phyloP scores from a whole-genome alignment of 2,888 invertebrate species.

The Chrysina gloriosa region DNA sequence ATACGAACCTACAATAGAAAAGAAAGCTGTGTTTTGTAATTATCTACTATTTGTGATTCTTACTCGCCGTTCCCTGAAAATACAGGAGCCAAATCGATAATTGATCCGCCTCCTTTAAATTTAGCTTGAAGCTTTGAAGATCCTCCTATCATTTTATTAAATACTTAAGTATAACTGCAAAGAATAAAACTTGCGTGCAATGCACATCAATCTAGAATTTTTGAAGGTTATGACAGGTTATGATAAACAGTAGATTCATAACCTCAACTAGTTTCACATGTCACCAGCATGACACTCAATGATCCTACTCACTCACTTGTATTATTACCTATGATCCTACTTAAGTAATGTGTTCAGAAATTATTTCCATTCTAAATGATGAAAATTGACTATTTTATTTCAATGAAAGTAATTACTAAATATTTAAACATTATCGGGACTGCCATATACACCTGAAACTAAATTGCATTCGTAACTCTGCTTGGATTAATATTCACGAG shows the following conservation, averaged over 20 bases:
- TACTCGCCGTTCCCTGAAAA: conserved; percentile 75
- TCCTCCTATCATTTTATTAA: conserved; percentile 37
- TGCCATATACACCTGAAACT: not conserved
- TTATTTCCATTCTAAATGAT: not conserved
- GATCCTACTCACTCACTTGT: too few relatives aligned
- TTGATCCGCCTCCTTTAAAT: conserved; percentile 72
- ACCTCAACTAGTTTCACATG: too few relatives aligned
- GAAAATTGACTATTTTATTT: too few relatives aligned
- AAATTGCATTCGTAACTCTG: too few relatives aligned
- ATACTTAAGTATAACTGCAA: not conserved
- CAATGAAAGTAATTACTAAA: too few relatives aligned
- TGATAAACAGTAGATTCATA: too few relatives aligned
- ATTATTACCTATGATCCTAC: not conserved
- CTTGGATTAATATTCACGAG: too few relatives aligned
- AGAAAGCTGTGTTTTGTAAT: not conserved
- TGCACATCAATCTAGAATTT: not conserved
- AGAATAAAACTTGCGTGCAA: not conserved
- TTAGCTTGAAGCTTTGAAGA: conserved; percentile 30
- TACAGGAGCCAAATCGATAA: conserved; percentile 71
- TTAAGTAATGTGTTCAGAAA: conserved; percentile 11
- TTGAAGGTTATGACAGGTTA: conserved; percentile 13
- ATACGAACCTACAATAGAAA: conserved; percentile 68
- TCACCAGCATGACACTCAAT: too few relatives aligned
- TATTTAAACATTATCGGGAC: too few relatives aligned
- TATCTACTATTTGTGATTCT: conserved; percentile 56